Percentiles rank a stretch among this genome's conserved stretches.
These are phyloP conservation scores for Lithophane semibrunnea DNA, from an alignment of 2,888 invertebrate genomes.

Conservation along the genomic window DNA sequence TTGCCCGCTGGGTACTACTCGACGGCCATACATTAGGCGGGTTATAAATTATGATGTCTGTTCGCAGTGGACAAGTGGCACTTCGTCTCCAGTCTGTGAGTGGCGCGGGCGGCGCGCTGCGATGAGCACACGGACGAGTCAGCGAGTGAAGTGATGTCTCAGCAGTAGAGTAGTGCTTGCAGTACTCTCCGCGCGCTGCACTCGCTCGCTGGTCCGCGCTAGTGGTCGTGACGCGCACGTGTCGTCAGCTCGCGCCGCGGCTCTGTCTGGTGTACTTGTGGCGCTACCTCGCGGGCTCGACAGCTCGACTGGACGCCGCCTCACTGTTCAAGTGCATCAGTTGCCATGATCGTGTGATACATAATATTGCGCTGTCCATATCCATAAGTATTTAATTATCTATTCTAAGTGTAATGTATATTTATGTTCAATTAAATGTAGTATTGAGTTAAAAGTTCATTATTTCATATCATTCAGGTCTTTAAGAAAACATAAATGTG, in stretches of 20 bases:
- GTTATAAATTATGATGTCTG: slow-evolving; percentile 1
- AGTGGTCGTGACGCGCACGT: background rate
- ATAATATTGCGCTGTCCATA: slow-evolving; percentile 35
- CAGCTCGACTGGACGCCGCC: slow-evolving; percentile 6
- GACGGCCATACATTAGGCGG: no score
- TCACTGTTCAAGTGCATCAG: slow-evolving; percentile 6
- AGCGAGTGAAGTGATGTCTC: background rate
- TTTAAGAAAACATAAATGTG: background rate
- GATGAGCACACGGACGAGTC: background rate
- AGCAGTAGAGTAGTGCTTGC: background rate
- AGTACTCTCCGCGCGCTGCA: background rate
- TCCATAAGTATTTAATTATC: slow-evolving; percentile 62
- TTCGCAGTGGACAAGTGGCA: slow-evolving; percentile 86
- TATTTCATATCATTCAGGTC: slow-evolving; percentile 10
- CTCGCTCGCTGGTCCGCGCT: background rate
- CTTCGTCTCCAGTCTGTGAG: slow-evolving; percentile 82
- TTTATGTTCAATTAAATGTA: slow-evolving; percentile 58
- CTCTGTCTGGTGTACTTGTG: background rate
- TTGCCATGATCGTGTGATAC: slow-evolving; percentile 27
- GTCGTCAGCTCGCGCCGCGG: background rate
- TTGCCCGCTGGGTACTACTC: background rate
- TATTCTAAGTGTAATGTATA: slow-evolving; percentile 58
- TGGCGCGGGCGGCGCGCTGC: background rate
- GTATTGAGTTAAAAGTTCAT: slow-evolving; percentile 19
- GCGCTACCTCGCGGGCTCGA: background rate